A percentile compares a stretch with the other conserved stretches of the same genome.
Evolutionary conservation across 2,797 vertebrate species (phyloP).

Genomic region (Lates japonicus): DNA sequence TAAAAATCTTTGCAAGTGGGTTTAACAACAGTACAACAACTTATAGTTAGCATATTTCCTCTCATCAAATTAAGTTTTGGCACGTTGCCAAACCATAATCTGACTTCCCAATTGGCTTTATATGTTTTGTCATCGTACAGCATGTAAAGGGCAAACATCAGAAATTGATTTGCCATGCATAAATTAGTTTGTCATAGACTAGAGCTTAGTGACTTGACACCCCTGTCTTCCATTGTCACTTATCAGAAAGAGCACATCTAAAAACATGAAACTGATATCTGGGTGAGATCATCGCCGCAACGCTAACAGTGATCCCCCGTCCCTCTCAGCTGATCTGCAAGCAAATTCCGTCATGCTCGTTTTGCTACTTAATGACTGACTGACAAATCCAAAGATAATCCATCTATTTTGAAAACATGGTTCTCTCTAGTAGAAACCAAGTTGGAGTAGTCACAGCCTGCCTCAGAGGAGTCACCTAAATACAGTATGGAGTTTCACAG

Average conservation of each 20-base stretch:
- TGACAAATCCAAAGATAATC: constrained; percentile 86
- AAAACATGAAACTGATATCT: constrained; percentile 75
- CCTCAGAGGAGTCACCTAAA: constrained; percentile 69
- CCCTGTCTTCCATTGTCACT: constrained; percentile 47
- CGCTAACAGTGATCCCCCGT: constrained; percentile 24
- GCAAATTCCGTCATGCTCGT: constrained; percentile 70
- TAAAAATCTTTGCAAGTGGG: not conserved
- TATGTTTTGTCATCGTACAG: constrained; percentile 11
- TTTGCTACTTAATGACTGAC: constrained; percentile 82
- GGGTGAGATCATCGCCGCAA: constrained; percentile 69
- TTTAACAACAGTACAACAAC: constrained; percentile 3
- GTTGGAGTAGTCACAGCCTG: constrained; percentile 49
- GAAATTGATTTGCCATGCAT: constrained; percentile 25
- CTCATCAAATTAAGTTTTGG: not conserved
- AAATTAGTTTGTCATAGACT: constrained; percentile 29
- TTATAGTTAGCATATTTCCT: not conserved
- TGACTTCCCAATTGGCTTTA: constrained; percentile 8
- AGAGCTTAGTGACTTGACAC: constrained; percentile 49
- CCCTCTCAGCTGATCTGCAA: constrained; percentile 72
- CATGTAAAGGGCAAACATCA: constrained; percentile 29
- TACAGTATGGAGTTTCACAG: constrained; percentile 70
- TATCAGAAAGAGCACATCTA: constrained; percentile 63
- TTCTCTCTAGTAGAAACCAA: constrained; percentile 64
- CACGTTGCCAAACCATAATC: not conserved
- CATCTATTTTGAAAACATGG: constrained; percentile 82